Base-by-base conservation (phyloP, 2,797 vertebrate species). In the Delichon dasypus region DNA sequence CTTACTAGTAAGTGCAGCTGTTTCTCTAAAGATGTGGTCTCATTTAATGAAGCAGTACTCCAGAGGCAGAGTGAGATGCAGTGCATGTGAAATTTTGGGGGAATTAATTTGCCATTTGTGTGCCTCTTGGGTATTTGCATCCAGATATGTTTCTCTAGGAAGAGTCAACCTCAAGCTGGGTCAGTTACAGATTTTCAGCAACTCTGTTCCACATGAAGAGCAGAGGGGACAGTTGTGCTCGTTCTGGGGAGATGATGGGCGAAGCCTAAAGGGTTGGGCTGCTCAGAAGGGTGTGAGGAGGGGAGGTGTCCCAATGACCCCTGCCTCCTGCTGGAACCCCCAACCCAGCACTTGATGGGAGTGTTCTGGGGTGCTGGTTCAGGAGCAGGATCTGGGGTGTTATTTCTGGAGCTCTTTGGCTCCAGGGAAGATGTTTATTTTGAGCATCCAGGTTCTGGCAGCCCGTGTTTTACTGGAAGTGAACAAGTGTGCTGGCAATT, bases 311-410 rank as follows among this genome's bases (percentile, higher is more conserved):
- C 16, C 38, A 2, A 0, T 1, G 38, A 25, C 16, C 18, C 26
- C 47, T 30, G 26, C 13, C 18, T 4, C 2, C 0, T 5, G 14
- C 71, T n/a, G 22, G 11, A 25, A 10, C 18, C 14, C 8, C 34
- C 7, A 36, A 17, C 7, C 7, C 50, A 55, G 30, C 42, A 8
- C n/a, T 20, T 20, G 51, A 3, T 38, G 26, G 27, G 20, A 61
- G 13, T 32, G 9, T 38, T 6, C n/a, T 30, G 30, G 32, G 26
- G 1, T 30, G 16, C 40, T 62, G 22, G 11, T 5, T 36, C 44
- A 70, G 61, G 26, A 67, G 38, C 10, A 54, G 36, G 22, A 12
- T 11, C 65, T 61, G 9, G 36, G 27, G 3, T 2, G 2, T 16
- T 40, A 11, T 32, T 68, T 53, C 42, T 68, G 32, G 3, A 13